Base-by-base conservation (phyloP, 2,888 invertebrate genomes). In the Noctua janthina region DNA sequence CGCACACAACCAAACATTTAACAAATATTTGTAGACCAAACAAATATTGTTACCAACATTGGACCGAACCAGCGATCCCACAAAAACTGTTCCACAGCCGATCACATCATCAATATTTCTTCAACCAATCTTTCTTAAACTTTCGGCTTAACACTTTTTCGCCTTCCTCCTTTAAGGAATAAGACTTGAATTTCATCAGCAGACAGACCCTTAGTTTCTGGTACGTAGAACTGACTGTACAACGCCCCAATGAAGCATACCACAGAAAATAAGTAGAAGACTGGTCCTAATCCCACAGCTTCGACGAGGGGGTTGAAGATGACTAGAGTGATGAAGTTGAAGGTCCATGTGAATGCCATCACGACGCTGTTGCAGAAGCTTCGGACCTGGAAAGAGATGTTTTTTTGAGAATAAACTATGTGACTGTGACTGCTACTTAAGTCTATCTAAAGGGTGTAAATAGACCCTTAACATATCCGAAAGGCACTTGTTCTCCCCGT, bases 171-270 rank as follows among this genome's bases (percentile, higher is more conserved):
- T 23, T 59, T 94, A 67, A 93, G 87, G 76, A 94, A 94, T 71
- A 92, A 76, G 17, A 90, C 76, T 76, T 95, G 95, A 74, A 95
- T 95, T 5, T 92, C 93, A 78, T 96, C 94, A 7, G 92, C 93
- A 0, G 95, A 91, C 3, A 95, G 85, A 0, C 96, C 96, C 51
- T 95, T 96, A 0, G 97, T 97, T 88, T 97, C 97, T 0, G 97
- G 96, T 0, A 97, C 87, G 39, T 88, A 94, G 23, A 93, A 89
- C 2, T 94, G 88, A 23, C 94, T 92, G 84, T 94, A 96, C 0
- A 92, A 68, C 0, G 94, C 90, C 0, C 95, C 93, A 0, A 90
- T 64, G 74, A 95, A 92, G 86, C 96, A 95, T 2, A 95, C 89
- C 0, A 84, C 79, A 0, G 96, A 93, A 85, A 96, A 97, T 2